Evolutionary conservation across 2,113 vertebrate genomes (phyloP).

Genomic region (Saccopteryx leptura): DNA sequence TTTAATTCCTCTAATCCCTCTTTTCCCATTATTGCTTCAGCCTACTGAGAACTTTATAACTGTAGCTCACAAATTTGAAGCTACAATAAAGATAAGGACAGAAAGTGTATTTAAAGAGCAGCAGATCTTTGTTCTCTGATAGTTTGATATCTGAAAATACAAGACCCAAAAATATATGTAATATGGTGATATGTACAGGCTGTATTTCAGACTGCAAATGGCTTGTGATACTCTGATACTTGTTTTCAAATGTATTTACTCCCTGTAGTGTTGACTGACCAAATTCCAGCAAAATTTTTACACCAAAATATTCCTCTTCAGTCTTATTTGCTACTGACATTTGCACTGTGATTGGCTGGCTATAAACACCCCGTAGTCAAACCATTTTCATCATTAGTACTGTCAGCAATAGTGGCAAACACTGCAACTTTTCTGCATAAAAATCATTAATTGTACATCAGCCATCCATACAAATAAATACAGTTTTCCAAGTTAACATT

Average conservation of each 20-base stretch:
- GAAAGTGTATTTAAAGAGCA: conserved; percentile 60
- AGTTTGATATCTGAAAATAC: conserved; percentile 58
- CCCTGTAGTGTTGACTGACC: conserved; percentile 72
- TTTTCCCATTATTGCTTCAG: conserved; percentile 50
- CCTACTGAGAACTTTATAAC: conserved; percentile 62
- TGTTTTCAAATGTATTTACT: conserved; percentile 71
- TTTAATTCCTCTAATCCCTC: background rate
- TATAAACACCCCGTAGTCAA: conserved; percentile 74
- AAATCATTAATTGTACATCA: conserved; percentile 67
- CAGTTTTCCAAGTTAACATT: conserved; percentile 63
- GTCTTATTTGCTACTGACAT: conserved; percentile 76
- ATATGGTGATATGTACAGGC: conserved; percentile 51
- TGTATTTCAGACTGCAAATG: conserved; percentile 77
- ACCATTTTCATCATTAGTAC: conserved; percentile 75
- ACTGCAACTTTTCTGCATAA: conserved; percentile 72
- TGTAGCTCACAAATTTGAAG: conserved; percentile 57
- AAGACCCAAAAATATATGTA: conserved; percentile 38
- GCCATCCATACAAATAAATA: conserved; percentile 65
- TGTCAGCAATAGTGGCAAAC: conserved; percentile 87
- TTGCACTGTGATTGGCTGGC: conserved; percentile 85
- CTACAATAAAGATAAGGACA: conserved; percentile 69
- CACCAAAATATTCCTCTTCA: conserved; percentile 79
- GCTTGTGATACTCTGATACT: conserved; percentile 67
- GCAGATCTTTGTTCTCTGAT: conserved; percentile 62
- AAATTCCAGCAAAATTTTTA: conserved; percentile 61